phyloP scores from a whole-genome alignment of 2,113 vertebrate genomes.

The Sylvicapra grimmia region DNA sequence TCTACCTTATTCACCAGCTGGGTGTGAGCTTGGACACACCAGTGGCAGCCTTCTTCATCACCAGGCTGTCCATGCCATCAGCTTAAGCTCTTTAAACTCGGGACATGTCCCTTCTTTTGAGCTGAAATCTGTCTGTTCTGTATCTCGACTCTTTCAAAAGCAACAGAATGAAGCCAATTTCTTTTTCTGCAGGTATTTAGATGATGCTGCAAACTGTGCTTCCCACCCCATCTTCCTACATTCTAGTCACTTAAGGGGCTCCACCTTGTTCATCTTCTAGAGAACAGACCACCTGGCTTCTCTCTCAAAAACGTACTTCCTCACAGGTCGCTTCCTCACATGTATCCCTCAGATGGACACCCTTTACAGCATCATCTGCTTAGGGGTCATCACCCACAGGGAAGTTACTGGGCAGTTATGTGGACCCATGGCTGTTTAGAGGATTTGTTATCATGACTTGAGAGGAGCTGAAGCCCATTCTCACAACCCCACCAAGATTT shows the following conservation, averaged over 20 bases:
- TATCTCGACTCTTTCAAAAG: neutral
- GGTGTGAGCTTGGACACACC: neutral
- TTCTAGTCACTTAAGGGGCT: neutral
- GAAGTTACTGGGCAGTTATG: neutral
- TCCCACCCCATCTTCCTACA: neutral
- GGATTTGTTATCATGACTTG: neutral
- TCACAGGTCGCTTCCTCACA: neutral
- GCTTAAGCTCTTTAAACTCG: neutral
- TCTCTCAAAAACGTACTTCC: neutral
- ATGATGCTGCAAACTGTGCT: neutral
- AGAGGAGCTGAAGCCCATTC: neutral
- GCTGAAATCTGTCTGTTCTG: neutral
- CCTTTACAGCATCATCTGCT: neutral
- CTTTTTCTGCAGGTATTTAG: neutral
- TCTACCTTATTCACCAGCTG: neutral
- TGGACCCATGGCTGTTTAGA: neutral
- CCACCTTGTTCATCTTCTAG: neutral
- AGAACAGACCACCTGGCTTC: neutral
- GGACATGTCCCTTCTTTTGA: neutral
- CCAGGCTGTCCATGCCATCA: fast-evolving
- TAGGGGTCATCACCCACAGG: neutral
- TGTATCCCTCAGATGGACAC: neutral
- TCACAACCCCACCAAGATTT: neutral
- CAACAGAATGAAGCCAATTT: neutral
- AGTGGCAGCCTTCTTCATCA: neutral